Conservation (phyloP, 1,140 invertebrate genomes). For the Rhyzopertha dominica region DNA sequence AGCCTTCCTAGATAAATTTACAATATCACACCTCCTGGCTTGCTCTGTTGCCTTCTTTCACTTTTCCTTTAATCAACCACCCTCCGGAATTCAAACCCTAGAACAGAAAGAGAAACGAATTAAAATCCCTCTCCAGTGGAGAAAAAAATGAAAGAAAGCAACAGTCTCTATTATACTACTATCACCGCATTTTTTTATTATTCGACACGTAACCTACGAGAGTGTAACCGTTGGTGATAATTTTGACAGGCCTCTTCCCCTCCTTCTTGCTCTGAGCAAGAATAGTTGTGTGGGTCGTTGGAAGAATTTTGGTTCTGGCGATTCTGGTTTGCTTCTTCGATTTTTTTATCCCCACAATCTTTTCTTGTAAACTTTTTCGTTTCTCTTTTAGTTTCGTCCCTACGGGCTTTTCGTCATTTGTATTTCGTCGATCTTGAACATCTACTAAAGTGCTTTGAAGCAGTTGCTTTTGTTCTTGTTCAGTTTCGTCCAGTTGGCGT, state of each 20-base stretch:
- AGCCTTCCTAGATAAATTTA: no score
- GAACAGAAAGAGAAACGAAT: no score
- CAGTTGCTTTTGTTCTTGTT: constrained; percentile 21
- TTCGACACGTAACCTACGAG: constrained; percentile 2
- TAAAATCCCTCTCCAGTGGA: no score
- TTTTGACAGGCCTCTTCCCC: neutral
- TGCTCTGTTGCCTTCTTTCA: no score
- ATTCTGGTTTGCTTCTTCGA: constrained; percentile 12
- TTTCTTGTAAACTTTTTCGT: neutral
- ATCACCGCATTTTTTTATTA: neutral
- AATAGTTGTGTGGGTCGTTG: constrained; percentile 13
- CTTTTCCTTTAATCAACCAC: no score
- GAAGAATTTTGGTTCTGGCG: constrained; percentile 13
- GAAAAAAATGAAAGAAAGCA: no score
- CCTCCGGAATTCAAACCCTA: no score
- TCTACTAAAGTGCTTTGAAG: no score
- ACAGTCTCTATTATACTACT: no score
- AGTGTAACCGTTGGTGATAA: neutral
- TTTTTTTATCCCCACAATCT: constrained; percentile 4
- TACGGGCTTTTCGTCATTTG: constrained; percentile 6
- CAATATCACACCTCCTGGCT: no score
- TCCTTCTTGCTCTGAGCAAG: constrained; percentile 11
- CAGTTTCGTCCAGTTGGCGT: constrained; percentile 28
- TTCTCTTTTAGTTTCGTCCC: constrained; percentile 1
- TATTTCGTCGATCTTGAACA: constrained; percentile 8